Evolutionary conservation across 2,888 invertebrate species (phyloP).

Genomic region (Mystacides longicornis): DNA sequence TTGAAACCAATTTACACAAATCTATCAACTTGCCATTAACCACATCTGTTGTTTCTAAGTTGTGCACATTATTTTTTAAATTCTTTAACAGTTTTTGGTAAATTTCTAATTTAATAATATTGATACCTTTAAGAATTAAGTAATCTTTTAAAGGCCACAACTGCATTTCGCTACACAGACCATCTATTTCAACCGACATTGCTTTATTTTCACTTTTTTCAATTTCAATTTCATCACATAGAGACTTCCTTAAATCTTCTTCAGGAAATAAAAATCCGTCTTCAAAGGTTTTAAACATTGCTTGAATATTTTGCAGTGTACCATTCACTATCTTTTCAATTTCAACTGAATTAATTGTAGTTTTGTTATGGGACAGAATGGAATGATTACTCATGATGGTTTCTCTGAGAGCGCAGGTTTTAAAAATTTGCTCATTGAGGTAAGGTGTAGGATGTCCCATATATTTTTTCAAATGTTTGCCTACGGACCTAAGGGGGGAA

Average conservation of each 20-base stretch:
- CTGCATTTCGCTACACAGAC: conserved; percentile 35
- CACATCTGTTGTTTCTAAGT: not conserved
- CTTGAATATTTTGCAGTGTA: not conserved
- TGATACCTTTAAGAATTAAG: conserved; percentile 39
- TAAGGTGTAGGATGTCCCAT: conserved; percentile 40
- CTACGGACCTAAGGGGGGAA: conserved; percentile 33
- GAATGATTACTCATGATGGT: conserved; percentile 6
- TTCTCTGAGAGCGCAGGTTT: conserved; percentile 11
- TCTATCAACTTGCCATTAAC: not conserved
- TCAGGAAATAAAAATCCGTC: conserved; percentile 14
- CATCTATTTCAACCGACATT: conserved; percentile 17
- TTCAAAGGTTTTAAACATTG: not conserved
- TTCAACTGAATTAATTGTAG: not conserved
- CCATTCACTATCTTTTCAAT: conserved; percentile 9
- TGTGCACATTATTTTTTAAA: conserved; percentile 26
- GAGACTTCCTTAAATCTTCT: conserved; percentile 3
- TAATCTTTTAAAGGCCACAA: conserved; percentile 54
- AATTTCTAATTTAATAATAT: conserved; percentile 32
- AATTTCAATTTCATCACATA: conserved; percentile 2
- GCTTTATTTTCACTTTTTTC: conserved; percentile 30
- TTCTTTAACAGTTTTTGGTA: conserved; percentile 26
- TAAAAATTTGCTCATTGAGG: conserved; percentile 28
- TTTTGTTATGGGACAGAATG: not conserved
- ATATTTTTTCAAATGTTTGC: conserved; percentile 39
- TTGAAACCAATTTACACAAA: conserved; percentile 10